Conservation (phyloP, 2,888 invertebrate genomes). For the Agrotis clavis region DNA sequence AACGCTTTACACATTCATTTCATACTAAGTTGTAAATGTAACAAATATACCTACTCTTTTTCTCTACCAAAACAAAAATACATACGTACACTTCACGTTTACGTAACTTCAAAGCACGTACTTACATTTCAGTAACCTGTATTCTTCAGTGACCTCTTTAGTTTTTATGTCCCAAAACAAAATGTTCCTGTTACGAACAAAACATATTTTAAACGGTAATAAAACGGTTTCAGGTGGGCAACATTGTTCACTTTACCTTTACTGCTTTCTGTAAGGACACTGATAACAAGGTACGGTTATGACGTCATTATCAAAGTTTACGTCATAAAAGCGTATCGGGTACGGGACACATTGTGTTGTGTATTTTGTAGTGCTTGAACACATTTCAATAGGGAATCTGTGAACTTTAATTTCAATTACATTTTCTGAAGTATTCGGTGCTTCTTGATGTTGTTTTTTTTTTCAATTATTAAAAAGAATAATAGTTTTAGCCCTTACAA, state of each 20-base stretch:
- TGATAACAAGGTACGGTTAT: conserved; percentile 60
- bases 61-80: not conserved
- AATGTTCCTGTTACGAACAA: conserved; percentile 54
- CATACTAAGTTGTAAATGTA: not conserved
- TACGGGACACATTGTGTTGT: conserved; percentile 18
- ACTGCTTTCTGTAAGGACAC: conserved; percentile 55
- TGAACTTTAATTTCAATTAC: not conserved
- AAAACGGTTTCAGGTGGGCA: conserved; percentile 70
- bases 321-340: conserved; percentile 35
- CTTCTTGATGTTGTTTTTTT: not conserved
- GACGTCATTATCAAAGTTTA: conserved; percentile 48
- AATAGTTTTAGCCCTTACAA: too few species aligned
- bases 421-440: not conserved
- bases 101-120: conserved; percentile 6
- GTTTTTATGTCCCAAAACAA: conserved; percentile 37
- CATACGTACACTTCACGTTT: not conserved
- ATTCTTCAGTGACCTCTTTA: conserved; percentile 21
- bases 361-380: conserved; percentile 13
- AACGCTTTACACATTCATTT: too few species aligned
- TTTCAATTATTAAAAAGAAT: too few species aligned
- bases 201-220: conserved; percentile 70
- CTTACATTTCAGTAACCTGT: conserved; percentile 18
- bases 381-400: not conserved
- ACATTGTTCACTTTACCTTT: conserved; percentile 72
- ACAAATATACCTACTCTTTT: conserved; percentile 1